Base-by-base conservation (phyloP, 1,140 invertebrate genomes). In the Brachionus sp. region DNA sequence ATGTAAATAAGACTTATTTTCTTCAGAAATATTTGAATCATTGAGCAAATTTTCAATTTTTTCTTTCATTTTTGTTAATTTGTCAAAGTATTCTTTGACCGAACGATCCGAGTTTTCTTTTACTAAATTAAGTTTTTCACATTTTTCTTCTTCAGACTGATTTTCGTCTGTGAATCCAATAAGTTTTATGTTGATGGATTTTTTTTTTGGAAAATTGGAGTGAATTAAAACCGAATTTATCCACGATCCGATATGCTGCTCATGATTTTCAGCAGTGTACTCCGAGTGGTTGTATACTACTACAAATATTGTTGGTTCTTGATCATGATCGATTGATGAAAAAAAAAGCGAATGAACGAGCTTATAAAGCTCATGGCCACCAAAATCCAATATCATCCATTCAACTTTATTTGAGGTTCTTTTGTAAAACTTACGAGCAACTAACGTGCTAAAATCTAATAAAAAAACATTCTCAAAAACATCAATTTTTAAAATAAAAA, bases 401-500 rank as follows among this genome's bases (percentile, higher is more conserved):
- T 87, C 85, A 1, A 89, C 86, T 44, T 85, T 85, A 84, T 89
- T 89, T 33, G 86, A 86, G 7, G 88, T 88, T 62, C 77, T 5
- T 80, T 80, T 80, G 29, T 80, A 80, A 37, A 80, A 80, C 35
- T 83, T 86, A 87, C 87, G 86, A 86, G 3, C 84, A 68, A 1
- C 84, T 86, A 77, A 86, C 85, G 62, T 86, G 84, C 44, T 87
- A 25, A 12, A 86, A 83, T 46, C 85, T 66, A 57, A 86, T 87
- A 46, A 77, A 77, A 57, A 57, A n/a, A 57, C n/a, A n/a, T 7
- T 53, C 53, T 64, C 39, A 33, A 42, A 9, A n/a, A n/a, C n/a
- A n/a, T n/a, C n/a, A n/a, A n/a, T n/a, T n/a, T n/a, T n/a, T n/a
- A n/a, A n/a, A n/a, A n/a, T n/a, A n/a, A n/a, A n/a, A n/a, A n/a